A percentile compares a stretch with the other conserved stretches of the same genome.
Conservation (phyloP, 2,113 vertebrate genomes). For the Nyctereutes procyonoides region DNA sequence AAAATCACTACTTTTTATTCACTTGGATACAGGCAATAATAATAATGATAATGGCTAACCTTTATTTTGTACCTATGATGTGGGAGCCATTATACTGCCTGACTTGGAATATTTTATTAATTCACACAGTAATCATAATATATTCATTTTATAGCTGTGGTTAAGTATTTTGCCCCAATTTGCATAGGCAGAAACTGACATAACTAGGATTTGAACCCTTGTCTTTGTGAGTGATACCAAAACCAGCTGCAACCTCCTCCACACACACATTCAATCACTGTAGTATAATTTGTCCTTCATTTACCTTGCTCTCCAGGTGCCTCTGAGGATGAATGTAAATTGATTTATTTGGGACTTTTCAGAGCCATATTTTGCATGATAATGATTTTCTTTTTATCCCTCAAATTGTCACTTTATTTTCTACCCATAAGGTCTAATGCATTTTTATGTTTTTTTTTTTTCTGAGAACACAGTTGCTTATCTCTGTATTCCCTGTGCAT, state of each 20-base stretch:
- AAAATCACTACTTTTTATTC: conserved; percentile 1
- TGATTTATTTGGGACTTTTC: conserved; percentile 17
- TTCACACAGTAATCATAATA: neutral
- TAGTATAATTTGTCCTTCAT: neutral
- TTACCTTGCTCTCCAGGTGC: neutral
- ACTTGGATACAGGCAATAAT: neutral
- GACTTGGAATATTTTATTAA: conserved; percentile 14
- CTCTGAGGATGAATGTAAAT: neutral
- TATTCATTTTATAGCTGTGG: neutral
- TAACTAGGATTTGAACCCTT: neutral
- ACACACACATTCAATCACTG: neutral
- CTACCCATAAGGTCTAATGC: neutral
- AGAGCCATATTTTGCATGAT: neutral
- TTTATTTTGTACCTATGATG: neutral
- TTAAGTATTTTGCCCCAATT: neutral
- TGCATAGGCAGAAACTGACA: neutral
- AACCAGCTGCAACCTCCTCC: neutral
- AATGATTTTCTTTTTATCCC: neutral
- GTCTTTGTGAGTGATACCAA: neutral
- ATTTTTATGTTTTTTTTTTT: neutral
- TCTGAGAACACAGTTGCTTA: neutral
- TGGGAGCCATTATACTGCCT: neutral
- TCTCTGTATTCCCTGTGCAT: neutral
- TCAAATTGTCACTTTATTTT: neutral
- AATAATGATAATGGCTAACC: neutral